These are phyloP conservation scores for Cotesia glomerata DNA, from an alignment of 1,140 invertebrate species.

Conservation along the genomic window DNA sequence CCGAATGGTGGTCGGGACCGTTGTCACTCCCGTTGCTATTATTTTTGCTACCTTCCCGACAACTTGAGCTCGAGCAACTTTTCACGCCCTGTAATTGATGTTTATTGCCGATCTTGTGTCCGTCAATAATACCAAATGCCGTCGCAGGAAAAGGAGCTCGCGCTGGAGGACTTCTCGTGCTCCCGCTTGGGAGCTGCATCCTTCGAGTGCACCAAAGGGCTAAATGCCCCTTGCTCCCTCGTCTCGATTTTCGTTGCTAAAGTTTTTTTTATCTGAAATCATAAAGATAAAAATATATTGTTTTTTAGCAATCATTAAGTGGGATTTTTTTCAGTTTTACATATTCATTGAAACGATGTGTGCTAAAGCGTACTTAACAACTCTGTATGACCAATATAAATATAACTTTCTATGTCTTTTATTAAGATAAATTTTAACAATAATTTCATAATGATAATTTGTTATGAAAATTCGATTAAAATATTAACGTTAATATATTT, in stretches of 20 bases:
- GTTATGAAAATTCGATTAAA: too few relatives aligned
- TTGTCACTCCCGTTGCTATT: slow-evolving; percentile 41
- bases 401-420: too few relatives aligned
- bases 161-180: slow-evolving; percentile 58
- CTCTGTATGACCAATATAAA: too few relatives aligned
- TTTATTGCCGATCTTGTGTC: slow-evolving; percentile 44
- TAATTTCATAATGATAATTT: too few relatives aligned
- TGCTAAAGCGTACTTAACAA: too few relatives aligned
- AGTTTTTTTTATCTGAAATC: slow-evolving; percentile 46
- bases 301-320: neutral
- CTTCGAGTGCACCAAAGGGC: slow-evolving; percentile 64
- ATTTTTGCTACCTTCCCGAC: slow-evolving; percentile 33
- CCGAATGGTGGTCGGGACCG: slow-evolving; percentile 47
- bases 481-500: too few relatives aligned
- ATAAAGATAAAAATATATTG: slow-evolving; percentile 25
- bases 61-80: slow-evolving; percentile 19
- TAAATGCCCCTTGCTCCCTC: slow-evolving; percentile 61
- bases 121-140: slow-evolving; percentile 49
- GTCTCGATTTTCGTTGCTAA: slow-evolving; percentile 52
- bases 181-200: slow-evolving; percentile 65
- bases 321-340: neutral
- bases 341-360: too few relatives aligned
- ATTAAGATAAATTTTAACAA: too few relatives aligned
- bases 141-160: slow-evolving; percentile 48
- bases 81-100: slow-evolving; percentile 29